Evolutionary conservation across 2,888 invertebrate species (phyloP).

Genomic region (Trichogramma evanescens): DNA sequence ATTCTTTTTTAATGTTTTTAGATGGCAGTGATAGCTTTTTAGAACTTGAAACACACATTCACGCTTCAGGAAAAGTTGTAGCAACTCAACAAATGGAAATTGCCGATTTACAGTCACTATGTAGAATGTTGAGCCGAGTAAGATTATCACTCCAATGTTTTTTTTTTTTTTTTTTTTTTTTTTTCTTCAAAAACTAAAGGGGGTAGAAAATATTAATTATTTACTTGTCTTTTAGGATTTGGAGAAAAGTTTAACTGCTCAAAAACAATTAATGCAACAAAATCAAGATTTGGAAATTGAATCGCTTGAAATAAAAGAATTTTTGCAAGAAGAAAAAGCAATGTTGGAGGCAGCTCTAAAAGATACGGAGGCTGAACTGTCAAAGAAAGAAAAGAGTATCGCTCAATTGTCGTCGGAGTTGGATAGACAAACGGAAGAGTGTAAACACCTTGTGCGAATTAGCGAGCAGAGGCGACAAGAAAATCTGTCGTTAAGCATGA

Average conservation of each 20-base stretch:
- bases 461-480: slow-evolving; percentile 75
- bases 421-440: slow-evolving; percentile 65
- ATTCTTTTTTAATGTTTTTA: slow-evolving; percentile 14
- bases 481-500: slow-evolving; percentile 60
- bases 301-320: slow-evolving; percentile 77
- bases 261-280: slow-evolving; percentile 64
- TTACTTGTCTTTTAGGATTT: slow-evolving; percentile 51
- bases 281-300: slow-evolving; percentile 74
- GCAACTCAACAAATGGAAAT: slow-evolving; percentile 72
- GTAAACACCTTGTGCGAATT: slow-evolving; percentile 69
- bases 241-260: slow-evolving; percentile 61
- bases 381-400: slow-evolving; percentile 42
- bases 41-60: slow-evolving; percentile 68
- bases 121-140: slow-evolving; percentile 65
- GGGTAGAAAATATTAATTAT: no score
- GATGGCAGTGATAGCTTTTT: slow-evolving; percentile 66
- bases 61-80: slow-evolving; percentile 67
- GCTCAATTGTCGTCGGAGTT: slow-evolving; percentile 53
- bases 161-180: not conserved
- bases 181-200: not conserved
- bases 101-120: slow-evolving; percentile 61
- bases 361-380: slow-evolving; percentile 63
- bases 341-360: slow-evolving; percentile 71
- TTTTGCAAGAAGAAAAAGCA: slow-evolving; percentile 77
- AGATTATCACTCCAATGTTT: slow-evolving; percentile 29